Percentiles rank a stretch among this genome's conserved stretches.
Conservation (phyloP, 2,888 invertebrate genomes). For the Drosophila fungiperda region DNA sequence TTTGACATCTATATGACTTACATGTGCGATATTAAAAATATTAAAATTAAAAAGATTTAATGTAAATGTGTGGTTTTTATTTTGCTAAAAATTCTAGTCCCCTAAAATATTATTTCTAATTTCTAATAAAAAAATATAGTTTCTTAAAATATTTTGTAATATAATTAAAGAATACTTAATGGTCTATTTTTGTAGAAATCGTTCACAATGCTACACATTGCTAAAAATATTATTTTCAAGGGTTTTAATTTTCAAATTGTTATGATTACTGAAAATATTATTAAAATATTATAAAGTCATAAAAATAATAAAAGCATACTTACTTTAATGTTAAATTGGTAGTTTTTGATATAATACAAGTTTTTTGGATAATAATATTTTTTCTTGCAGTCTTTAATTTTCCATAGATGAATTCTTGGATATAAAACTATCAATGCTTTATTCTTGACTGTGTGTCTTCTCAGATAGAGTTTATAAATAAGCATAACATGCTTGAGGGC, state of each 20-base stretch:
- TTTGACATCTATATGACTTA: background rate
- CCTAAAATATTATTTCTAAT: background rate
- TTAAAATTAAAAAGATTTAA: background rate
- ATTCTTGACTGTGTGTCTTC: background rate
- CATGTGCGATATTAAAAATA: background rate
- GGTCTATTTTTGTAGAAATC: background rate
- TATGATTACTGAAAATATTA: background rate
- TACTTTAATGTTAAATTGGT: background rate
- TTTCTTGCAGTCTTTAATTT: background rate
- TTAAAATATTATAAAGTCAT: background rate
- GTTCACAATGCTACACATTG: background rate
- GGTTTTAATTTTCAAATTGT: background rate
- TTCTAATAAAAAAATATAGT: background rate
- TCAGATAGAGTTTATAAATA: background rate
- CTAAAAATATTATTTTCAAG: background rate
- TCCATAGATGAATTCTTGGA: background rate
- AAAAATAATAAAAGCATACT: background rate
- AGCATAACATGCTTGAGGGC: background rate
- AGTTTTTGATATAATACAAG: background rate
- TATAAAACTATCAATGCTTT: background rate
- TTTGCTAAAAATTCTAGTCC: background rate
- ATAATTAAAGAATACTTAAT: background rate
- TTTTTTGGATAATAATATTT: background rate
- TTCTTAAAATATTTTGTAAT: background rate
- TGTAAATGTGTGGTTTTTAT: background rate